A percentile compares a stretch with the other conserved stretches of the same genome.
phyloP scores from a whole-genome alignment of 2,113 vertebrate genomes.

The Symphodus melops region DNA sequence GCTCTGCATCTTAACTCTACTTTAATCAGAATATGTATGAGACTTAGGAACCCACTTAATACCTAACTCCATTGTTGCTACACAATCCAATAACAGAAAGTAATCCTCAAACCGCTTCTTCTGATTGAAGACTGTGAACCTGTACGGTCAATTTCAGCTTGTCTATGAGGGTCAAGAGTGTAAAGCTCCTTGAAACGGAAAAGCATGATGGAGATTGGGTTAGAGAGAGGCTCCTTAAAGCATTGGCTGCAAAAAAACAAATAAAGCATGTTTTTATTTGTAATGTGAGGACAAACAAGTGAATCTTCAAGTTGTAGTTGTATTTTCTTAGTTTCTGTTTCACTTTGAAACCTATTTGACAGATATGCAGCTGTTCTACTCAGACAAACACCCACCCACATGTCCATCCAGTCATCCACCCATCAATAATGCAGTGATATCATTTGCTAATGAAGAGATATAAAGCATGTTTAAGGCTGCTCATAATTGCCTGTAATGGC shows the following conservation, averaged over 20 bases:
- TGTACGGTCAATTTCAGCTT: slow-evolving; percentile 19
- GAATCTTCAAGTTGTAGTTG: not conserved
- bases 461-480: slow-evolving; percentile 16
- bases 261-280: not conserved
- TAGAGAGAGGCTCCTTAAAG: not conserved
- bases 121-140: slow-evolving; percentile 26
- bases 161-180: slow-evolving; percentile 35
- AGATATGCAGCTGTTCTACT: not conserved
- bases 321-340: not conserved
- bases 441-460: slow-evolving; percentile 32
- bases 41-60: slow-evolving; percentile 52
- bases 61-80: slow-evolving; percentile 18
- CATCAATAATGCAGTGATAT: slow-evolving; percentile 34
- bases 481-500: slow-evolving; percentile 45
- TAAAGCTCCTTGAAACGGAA: slow-evolving; percentile 1
- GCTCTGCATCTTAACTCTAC: slow-evolving; percentile 37
- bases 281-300: not conserved
- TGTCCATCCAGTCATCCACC: slow-evolving; percentile 3
- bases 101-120: slow-evolving; percentile 45
- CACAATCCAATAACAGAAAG: slow-evolving; percentile 29
- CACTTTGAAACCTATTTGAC: slow-evolving; percentile 11
- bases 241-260: not conserved
- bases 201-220: slow-evolving; percentile 3
- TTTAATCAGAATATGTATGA: slow-evolving; percentile 48
- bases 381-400: not conserved